Conservation (phyloP, 1,140 invertebrate species). For the Eueides isabella region DNA sequence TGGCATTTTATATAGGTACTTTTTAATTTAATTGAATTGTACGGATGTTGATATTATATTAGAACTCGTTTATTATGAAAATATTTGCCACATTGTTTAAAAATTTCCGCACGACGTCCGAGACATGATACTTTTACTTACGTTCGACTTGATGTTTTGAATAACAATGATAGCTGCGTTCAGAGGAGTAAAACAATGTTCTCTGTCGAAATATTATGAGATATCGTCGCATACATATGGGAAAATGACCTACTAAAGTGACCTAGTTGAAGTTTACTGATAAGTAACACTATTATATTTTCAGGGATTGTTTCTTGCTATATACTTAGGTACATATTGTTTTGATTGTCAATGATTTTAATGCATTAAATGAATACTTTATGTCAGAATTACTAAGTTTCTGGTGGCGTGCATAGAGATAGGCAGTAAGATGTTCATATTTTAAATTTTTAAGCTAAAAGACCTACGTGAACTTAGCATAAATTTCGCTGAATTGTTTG, state of each 20-base stretch:
- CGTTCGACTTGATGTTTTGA: slow-evolving; percentile 23
- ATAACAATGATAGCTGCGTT: slow-evolving; percentile 24
- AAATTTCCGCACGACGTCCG: slow-evolving; percentile 18
- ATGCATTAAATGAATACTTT: too few species aligned
- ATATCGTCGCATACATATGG: not conserved
- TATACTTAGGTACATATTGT: too few species aligned
- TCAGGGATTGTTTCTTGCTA: too few species aligned
- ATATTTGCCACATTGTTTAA: slow-evolving; percentile 24
- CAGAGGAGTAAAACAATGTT: slow-evolving; percentile 17
- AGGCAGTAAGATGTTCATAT: not conserved
- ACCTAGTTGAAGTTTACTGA: not conserved
- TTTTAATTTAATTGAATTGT: too few species aligned
- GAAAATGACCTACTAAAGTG: not conserved
- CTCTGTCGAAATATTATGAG: slow-evolving; percentile 27
- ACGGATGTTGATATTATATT: not conserved
- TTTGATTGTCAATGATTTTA: too few species aligned
- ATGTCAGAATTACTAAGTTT: too few species aligned
- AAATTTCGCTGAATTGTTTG: not conserved
- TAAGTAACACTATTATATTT: not conserved
- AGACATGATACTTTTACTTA: slow-evolving; percentile 36
- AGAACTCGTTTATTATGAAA: slow-evolving; percentile 7
- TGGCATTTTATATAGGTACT: too few species aligned
- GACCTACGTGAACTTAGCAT: not conserved
- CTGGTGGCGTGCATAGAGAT: too few species aligned
- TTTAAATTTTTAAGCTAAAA: not conserved